Base-by-base conservation (phyloP, 2,113 vertebrate genomes). In the Tauraco erythrolophus region DNA sequence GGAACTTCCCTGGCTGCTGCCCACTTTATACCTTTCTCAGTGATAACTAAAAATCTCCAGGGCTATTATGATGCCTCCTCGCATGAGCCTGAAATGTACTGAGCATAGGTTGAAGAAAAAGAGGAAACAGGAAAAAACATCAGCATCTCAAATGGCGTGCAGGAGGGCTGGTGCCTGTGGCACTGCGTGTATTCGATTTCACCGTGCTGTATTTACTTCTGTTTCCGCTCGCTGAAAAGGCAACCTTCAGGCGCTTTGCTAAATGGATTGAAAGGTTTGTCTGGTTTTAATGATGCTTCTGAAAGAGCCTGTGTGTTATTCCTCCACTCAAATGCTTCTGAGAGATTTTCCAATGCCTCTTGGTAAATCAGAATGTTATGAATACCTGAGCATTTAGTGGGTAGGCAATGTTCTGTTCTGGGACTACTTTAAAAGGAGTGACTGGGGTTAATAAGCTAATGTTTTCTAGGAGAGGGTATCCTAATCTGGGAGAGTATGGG, bases 201-300 rank as follows among this genome's bases (percentile, higher is more conserved):
- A 95, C 65, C 11, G 7, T 89, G 74, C 91, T 96, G 93, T 95
- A 96, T 96, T 97, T 94, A 96, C 89, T 94, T 91, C 83, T 84
- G 28, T 93, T 95, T 96, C 62, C 66, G 65, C 62, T 93, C 46
- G 90, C 84, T 92, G 91, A 84, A 88, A 94, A 92, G 89, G 70
- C 91, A 89, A 81, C 84, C 92, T 92, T 92, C 77, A 91, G 85
- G 80, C 84, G 87, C 53, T 95, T 92, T 2, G 30, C 84, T 97
- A 96, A 97, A 75, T 96, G 91, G 85, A 77, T 77, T 89, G 86
- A 92, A 96, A 94, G 86, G 79, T 86, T 87, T 80, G 37, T n/a
- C 30, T 96, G 80, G 80, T 96, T 97, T 96, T 88, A 83, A 91
- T 83, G 72, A 88, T 88, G 91, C 43, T 96, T 88, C 77, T 95